These are phyloP conservation scores for Epinotia ramella DNA, from an alignment of 2,888 invertebrate species.

Conservation along the genomic window DNA sequence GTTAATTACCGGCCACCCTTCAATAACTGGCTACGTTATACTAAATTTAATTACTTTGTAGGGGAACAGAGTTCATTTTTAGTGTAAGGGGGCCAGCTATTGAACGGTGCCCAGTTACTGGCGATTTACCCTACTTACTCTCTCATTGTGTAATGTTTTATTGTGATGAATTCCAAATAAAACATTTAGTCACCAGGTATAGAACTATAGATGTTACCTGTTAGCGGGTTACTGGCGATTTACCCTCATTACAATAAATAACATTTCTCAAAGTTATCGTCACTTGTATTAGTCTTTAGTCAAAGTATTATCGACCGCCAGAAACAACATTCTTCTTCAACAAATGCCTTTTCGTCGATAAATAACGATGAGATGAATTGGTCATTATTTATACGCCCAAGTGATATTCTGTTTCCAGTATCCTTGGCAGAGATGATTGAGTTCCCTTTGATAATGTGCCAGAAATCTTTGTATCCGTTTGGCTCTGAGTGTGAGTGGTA, in stretches of 20 bases:
- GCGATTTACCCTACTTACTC: no score
- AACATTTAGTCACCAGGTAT: no score
- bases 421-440: neutral
- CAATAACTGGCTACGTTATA: no score
- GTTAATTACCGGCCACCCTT: no score
- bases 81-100: no score
- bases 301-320: neutral
- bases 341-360: conserved; percentile 11
- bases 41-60: no score
- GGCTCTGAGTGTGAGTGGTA: neutral
- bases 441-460: conserved; percentile 7
- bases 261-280: neutral
- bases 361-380: conserved; percentile 10
- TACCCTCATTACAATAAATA: neutral
- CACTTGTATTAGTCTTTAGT: neutral
- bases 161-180: no score
- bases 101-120: no score
- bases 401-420: neutral
- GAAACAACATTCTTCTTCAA: neutral
- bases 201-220: no score
- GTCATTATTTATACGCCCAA: neutral
- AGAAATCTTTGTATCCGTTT: neutral
- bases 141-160: no score
- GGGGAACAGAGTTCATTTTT: no score
- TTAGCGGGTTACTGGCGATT: no score